Conservation (phyloP, 2,797 vertebrate genomes). For the Semaprochilodus insignis region DNA sequence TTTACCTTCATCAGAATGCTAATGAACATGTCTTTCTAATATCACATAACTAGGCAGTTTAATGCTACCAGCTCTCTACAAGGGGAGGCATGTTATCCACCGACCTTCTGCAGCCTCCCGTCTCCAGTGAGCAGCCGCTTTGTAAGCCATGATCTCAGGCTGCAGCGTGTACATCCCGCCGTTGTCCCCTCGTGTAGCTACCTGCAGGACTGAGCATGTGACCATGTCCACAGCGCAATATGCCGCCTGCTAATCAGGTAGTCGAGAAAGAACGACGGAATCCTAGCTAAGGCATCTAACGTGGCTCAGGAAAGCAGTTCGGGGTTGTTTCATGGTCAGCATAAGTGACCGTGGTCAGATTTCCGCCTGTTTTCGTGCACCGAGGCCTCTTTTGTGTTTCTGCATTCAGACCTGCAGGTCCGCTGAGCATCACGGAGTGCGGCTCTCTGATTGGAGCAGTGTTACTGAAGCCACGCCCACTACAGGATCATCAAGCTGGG, state of each 20-base stretch:
- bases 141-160: background rate
- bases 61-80: background rate
- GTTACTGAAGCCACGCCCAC: background rate
- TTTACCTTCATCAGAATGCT: background rate
- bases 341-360: background rate
- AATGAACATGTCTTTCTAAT: background rate
- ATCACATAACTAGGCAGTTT: background rate
- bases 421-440: background rate
- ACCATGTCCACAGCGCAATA: background rate
- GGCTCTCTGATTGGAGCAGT: background rate
- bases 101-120: slow-evolving; percentile 1
- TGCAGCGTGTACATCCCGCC: no score
- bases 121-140: background rate
- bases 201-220: background rate
- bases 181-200: background rate
- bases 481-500: background rate
- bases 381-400: slow-evolving; percentile 24
- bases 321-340: no score
- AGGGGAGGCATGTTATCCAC: background rate
- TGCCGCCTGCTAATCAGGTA: background rate
- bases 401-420: background rate
- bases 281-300: background rate
- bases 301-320: background rate
- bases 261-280: background rate
- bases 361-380: no score